Base-by-base conservation (phyloP, 2,888 invertebrate species). In the Eupeodes latifasciatus region DNA sequence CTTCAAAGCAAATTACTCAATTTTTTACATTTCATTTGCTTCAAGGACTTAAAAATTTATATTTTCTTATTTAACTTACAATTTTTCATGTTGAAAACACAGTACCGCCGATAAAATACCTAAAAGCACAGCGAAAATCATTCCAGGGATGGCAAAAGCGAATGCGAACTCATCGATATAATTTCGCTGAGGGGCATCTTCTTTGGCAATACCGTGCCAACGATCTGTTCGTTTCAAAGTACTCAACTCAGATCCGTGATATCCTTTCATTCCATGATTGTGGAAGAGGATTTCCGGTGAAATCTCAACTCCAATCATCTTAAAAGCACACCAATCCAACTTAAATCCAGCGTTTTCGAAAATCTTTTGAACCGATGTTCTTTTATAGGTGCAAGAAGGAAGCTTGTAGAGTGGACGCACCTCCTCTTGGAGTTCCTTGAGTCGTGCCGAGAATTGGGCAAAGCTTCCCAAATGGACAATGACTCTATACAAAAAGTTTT, bases 241-340 rank as follows among this genome's bases (percentile, higher is more conserved):
- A 1, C 92, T 92, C 57, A 92, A 91, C 82, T 93, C 93, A 5
- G 92, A 92, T 27, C 92, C 90, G 69, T 91, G 90, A 53, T 83
- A 87, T 19, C 87, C 85, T 34, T 86, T 85, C 78, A 89, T 90
- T n/a, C 91, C 92, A 53, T 93, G 92, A 76, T 92, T 93, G 66
- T 93, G 93, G 66, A 92, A 93, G 10, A 93, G 90, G 53, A 93
- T 92, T 86, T 93, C 93, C 1, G 93, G 93, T 66, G 92, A 92
- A 10, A 93, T 91, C 47, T 93, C 93, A 9, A 91, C 90, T 7
- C 95, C 94, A 92, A 97, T 97, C 95, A 98, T 94, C 93, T 96
- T 95, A 92, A 98, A 98, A 74, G 96, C 96, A 91, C 98, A 98
- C 98, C 98, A 98, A 92, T 98, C 98, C 16, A 98, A 93, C 49